Evolutionary conservation across 2,113 vertebrate genomes (phyloP).

Genomic region (Pseudorasbora parva): DNA sequence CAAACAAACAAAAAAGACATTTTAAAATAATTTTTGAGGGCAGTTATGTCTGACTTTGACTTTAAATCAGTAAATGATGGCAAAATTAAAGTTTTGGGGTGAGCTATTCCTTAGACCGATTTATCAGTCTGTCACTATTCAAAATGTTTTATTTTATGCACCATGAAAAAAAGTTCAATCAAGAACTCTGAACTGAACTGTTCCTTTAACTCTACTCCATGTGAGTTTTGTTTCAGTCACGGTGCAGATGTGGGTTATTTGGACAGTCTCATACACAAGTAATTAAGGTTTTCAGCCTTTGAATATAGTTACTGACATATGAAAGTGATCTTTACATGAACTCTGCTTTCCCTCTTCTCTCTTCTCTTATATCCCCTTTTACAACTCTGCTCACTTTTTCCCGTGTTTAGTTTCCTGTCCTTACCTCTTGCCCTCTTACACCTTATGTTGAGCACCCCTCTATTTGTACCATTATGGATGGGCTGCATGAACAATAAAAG

Average conservation of each 20-base stretch:
- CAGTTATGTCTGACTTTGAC: not conserved
- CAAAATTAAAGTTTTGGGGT: not conserved
- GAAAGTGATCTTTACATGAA: not conserved
- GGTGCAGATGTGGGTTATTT: not conserved
- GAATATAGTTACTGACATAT: not conserved
- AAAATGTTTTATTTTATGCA: not conserved
- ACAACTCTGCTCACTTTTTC: not conserved
- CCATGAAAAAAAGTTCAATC: not conserved
- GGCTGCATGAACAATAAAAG: not conserved
- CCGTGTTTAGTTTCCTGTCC: not conserved
- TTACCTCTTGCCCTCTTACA: not conserved
- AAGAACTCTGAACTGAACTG: not conserved
- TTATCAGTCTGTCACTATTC: not conserved
- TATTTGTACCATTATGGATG: not conserved
- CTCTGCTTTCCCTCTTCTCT: not conserved
- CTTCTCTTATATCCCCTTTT: not conserved
- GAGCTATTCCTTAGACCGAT: not conserved
- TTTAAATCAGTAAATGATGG: not conserved
- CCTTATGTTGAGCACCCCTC: not conserved
- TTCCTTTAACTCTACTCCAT: not conserved
- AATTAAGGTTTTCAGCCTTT: not conserved
- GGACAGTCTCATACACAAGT: not conserved
- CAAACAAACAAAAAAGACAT: too few relatives aligned
- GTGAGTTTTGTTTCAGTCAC: constrained; percentile 8
- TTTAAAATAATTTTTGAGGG: too few relatives aligned